Conservation (phyloP, 2,888 invertebrate genomes). For the Synanthedon formicaeformis region DNA sequence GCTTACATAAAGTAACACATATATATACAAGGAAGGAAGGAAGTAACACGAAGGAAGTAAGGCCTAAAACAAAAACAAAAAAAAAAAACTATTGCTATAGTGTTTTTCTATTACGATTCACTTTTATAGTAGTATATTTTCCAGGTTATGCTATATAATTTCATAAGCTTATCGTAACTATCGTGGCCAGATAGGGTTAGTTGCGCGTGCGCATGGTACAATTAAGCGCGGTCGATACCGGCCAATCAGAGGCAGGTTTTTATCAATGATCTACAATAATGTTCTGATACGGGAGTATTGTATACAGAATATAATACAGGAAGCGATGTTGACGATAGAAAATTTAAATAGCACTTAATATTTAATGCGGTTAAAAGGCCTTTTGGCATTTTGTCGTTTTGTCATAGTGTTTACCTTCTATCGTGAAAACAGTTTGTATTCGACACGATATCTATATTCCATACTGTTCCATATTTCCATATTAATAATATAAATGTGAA, state of each 20-base stretch:
- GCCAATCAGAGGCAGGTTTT: slow-evolving; percentile 2
- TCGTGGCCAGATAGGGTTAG: slow-evolving; percentile 1
- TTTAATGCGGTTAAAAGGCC: too few species aligned
- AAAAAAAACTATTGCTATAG: neutral
- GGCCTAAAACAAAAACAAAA: neutral
- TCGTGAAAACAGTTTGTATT: too few species aligned
- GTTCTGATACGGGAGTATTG: neutral
- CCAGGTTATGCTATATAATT: slow-evolving; percentile 2
- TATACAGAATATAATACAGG: neutral
- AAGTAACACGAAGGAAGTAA: neutral
- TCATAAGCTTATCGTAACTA: slow-evolving; percentile 4
- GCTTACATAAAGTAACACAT: neutral
- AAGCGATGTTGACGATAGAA: neutral
- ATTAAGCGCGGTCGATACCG: slow-evolving; percentile 3
- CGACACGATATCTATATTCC: too few species aligned
- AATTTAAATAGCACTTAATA: too few species aligned
- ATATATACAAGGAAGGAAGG: too few species aligned
- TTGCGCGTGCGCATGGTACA: neutral
- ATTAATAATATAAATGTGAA: too few species aligned
- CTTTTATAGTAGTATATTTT: neutral
- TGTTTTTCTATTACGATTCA: neutral
- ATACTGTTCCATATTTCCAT: too few species aligned
- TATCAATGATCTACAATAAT: neutral
- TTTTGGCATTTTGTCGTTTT: too few species aligned
- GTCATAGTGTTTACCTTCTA: too few species aligned